A percentile compares a stretch with the other conserved stretches of the same genome.
These are phyloP conservation scores for Synaphobranchus kaupii DNA, from an alignment of 2,797 vertebrate genomes.

Conservation along the genomic window DNA sequence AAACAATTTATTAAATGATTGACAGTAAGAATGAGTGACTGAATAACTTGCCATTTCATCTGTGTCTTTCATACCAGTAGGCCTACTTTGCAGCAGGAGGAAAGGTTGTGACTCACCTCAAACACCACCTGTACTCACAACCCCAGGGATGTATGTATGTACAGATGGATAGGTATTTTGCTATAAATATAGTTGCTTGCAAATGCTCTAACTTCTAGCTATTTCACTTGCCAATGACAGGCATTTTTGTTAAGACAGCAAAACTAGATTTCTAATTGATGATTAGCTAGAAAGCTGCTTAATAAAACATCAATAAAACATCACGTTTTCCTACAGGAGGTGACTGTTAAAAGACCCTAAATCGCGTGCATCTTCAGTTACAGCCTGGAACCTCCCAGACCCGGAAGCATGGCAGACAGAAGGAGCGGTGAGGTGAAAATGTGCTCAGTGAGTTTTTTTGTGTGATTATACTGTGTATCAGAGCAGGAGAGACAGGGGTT, in stretches of 20 bases:
- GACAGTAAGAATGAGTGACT: neutral
- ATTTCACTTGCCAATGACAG: too few relatives aligned
- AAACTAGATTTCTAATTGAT: neutral
- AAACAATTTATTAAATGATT: neutral
- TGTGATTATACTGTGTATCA: neutral
- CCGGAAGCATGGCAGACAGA: neutral
- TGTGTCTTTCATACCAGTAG: neutral
- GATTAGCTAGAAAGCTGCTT: neutral
- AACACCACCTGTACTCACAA: too few relatives aligned
- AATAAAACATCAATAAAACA: too few relatives aligned
- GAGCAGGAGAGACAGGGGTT: neutral
- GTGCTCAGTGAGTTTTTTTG: neutral
- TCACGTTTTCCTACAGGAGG: too few relatives aligned
- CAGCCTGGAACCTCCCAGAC: neutral
- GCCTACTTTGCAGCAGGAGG: neutral
- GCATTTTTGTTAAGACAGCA: neutral
- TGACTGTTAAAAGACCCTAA: too few relatives aligned
- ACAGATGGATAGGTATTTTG: too few relatives aligned
- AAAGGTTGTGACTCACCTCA: too few relatives aligned
- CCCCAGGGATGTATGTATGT: too few relatives aligned
- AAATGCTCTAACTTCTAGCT: too few relatives aligned
- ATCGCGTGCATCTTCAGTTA: neutral
- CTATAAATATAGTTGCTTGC: too few relatives aligned
- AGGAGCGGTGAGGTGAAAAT: neutral
- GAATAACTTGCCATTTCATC: neutral